These are phyloP conservation scores for Lycophotia porphyrea DNA, from an alignment of 2,888 invertebrate genomes.

Conservation along the genomic window DNA sequence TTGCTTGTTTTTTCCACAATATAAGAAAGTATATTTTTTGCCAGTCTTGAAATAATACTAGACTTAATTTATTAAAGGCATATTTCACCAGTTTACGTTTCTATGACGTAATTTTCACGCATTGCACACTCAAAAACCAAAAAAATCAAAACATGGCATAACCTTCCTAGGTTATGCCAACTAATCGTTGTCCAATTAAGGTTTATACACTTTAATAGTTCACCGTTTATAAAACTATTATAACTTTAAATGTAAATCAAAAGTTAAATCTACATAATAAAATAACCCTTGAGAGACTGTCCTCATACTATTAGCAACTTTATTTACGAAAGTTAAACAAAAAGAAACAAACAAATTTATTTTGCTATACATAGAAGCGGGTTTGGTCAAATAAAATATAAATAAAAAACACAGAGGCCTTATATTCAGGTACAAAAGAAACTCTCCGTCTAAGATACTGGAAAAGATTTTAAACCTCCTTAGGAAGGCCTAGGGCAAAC, in stretches of 20 bases:
- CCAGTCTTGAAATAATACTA: not conserved
- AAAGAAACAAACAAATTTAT: conserved; percentile 13
- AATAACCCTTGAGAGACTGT: conserved; percentile 9
- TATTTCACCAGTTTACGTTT: not conserved
- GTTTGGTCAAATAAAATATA: conserved; percentile 45
- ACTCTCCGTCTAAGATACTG: conserved; percentile 26
- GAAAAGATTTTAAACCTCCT: conserved; percentile 61
- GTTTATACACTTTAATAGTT: not conserved
- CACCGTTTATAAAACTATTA: not conserved
- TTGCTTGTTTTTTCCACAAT: not conserved
- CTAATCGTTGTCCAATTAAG: not conserved
- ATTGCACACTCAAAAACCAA: too few species aligned
- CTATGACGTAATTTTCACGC: too few species aligned
- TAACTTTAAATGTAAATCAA: not conserved
- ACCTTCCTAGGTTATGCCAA: too few species aligned
- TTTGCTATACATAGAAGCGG: conserved; percentile 16
- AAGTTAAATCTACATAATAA: not conserved
- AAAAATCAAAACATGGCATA: too few species aligned
- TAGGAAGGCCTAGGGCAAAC: conserved; percentile 57
- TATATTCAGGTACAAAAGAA: conserved; percentile 49
- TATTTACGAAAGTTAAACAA: conserved; percentile 29
- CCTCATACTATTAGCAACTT: conserved; percentile 12
- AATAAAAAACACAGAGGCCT: conserved; percentile 50
- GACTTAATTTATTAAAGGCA: not conserved
- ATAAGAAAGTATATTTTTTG: not conserved